Conservation (phyloP, 2,797 vertebrate species). For the Gastrophryne carolinensis region DNA sequence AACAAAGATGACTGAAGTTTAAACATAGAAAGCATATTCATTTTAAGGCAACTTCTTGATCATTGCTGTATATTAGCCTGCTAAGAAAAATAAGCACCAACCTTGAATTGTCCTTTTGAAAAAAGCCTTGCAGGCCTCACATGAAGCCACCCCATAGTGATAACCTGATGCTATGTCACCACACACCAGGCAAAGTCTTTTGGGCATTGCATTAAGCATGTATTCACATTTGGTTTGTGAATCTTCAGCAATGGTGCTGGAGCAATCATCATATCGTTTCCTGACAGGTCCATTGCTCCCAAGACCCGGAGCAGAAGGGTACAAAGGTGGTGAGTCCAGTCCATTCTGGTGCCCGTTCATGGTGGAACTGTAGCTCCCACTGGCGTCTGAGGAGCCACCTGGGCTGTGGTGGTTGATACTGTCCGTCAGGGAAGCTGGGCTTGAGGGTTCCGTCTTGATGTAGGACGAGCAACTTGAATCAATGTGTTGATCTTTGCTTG, state of each 20-base stretch:
- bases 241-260: constrained; percentile 95
- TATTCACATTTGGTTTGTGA: constrained; percentile 99
- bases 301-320: constrained; percentile 85
- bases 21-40: too few relatives aligned
- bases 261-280: constrained; percentile 97
- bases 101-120: constrained; percentile 99
- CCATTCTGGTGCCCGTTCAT: constrained; percentile 99
- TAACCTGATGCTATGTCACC: constrained; percentile 98
- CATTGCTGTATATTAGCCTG: neutral
- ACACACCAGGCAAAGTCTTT: constrained; percentile 97
- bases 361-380: constrained; percentile 97
- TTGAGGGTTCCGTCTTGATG: constrained; percentile 99
- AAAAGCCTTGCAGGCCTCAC: constrained; percentile 98
- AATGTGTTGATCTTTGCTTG: constrained; percentile 99
- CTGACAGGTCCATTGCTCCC: constrained; percentile 86
- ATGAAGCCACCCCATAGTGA: constrained; percentile 97
- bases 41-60: neutral
- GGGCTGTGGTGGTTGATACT: constrained; percentile 99
- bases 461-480: constrained; percentile 99
- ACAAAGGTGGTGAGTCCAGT: constrained; percentile 96
- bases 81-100: constrained; percentile 65
- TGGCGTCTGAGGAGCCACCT: constrained; percentile 97
- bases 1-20: too few relatives aligned
- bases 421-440: constrained; percentile 98
- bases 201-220: constrained; percentile 99